These are phyloP conservation scores for Deilephila elpenor DNA, from an alignment of 2,888 invertebrate species.

Conservation along the genomic window DNA sequence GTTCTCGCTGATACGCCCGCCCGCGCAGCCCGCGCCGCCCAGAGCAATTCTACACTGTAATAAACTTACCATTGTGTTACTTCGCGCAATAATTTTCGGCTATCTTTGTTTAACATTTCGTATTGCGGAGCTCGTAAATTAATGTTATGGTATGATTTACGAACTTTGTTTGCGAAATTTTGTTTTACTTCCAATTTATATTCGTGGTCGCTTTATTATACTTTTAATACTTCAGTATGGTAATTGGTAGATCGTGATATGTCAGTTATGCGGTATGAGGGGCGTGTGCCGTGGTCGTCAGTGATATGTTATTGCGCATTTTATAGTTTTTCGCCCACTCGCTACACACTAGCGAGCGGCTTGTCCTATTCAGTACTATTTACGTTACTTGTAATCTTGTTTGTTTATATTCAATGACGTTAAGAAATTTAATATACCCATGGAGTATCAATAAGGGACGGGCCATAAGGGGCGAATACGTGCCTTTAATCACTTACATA, in stretches of 20 bases:
- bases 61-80: conserved; percentile 7
- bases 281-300: not conserved
- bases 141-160: not conserved
- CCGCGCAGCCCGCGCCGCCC: not conserved
- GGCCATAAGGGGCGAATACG: not conserved
- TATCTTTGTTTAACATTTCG: conserved; percentile 6
- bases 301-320: conserved; percentile 12
- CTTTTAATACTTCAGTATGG: not conserved
- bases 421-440: conserved; percentile 5
- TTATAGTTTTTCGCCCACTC: conserved; percentile 25
- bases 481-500: not conserved
- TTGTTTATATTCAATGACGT: conserved; percentile 18
- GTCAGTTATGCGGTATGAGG: not conserved
- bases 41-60: not conserved
- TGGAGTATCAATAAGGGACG: conserved; percentile 2
- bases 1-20: not conserved
- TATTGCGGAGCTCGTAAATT: not conserved
- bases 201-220: not conserved
- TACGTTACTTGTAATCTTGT: conserved; percentile 13
- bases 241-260: not conserved
- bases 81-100: conserved; percentile 9
- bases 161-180: not conserved
- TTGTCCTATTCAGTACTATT: conserved; percentile 24
- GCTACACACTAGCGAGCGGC: not conserved
- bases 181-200: not conserved